phyloP scores from a whole-genome alignment of 1,140 invertebrate genomes.

The Bombus pyrosoma region DNA sequence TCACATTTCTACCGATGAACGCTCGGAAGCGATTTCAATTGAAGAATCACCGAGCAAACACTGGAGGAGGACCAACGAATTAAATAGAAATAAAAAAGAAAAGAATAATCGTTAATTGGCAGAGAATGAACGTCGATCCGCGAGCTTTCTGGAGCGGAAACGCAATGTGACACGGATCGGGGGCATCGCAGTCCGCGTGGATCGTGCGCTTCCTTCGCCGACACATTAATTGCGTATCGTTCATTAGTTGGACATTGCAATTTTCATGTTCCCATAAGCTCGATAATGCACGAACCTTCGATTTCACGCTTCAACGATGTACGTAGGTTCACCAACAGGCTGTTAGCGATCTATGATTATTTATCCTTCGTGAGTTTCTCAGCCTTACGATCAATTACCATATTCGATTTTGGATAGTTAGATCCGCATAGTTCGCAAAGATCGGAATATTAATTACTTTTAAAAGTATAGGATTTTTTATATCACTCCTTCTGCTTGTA shows the following conservation, averaged over 20 bases:
- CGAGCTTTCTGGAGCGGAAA: constrained; percentile 77
- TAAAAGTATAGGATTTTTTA: not conserved
- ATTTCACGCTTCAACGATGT: not conserved
- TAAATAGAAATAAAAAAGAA: not conserved
- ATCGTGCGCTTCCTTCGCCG: constrained; percentile 7
- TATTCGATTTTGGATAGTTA: not conserved
- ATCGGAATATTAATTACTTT: not conserved
- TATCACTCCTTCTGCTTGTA: not conserved
- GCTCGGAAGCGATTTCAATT: not conserved
- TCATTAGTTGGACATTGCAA: constrained; percentile 22
- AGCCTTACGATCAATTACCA: not conserved
- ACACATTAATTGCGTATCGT: constrained; percentile 35
- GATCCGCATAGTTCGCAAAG: not conserved
- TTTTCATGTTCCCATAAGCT: constrained; percentile 34
- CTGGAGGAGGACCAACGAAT: too few relatives aligned
- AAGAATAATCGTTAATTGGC: constrained; percentile 70
- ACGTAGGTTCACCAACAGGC: not conserved
- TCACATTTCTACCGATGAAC: not conserved
- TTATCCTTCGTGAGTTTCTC: not conserved
- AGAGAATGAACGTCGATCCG: constrained; percentile 67
- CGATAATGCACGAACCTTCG: not conserved
- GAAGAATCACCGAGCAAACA: too few relatives aligned
- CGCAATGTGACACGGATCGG: constrained; percentile 67
- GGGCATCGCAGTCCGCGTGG: constrained; percentile 44
- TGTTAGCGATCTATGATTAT: not conserved